These are phyloP conservation scores for Palloptera scutellata DNA, from an alignment of 2,888 invertebrate species.

Conservation along the genomic window DNA sequence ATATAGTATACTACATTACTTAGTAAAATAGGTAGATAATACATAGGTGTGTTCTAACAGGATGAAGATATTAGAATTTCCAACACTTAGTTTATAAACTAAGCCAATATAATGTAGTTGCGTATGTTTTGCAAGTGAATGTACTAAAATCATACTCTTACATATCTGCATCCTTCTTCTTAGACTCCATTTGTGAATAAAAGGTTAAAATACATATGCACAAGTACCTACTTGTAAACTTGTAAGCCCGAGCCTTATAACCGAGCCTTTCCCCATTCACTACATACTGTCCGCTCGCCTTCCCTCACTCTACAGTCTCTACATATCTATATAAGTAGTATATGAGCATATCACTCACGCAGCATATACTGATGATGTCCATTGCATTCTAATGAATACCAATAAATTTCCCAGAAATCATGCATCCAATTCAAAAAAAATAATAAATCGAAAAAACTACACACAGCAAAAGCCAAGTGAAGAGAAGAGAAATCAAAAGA, in stretches of 20 bases:
- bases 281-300: no score
- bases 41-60: no score
- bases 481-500: neutral
- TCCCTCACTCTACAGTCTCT: neutral
- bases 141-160: no score
- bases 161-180: no score
- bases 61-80: no score
- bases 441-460: neutral
- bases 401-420: conserved; percentile 51
- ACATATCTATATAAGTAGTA: neutral
- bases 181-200: no score
- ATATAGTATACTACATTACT: no score
- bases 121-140: no score
- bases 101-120: no score
- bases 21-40: no score
- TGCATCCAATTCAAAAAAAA: conserved; percentile 38
- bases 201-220: conserved; percentile 20
- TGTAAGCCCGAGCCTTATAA: neutral
- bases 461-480: conserved; percentile 1
- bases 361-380: conserved; percentile 26
- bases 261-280: neutral
- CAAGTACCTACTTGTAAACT: conserved; percentile 21
- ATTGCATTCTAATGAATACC: conserved; percentile 57
- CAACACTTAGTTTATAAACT: no score
- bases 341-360: conserved; percentile 18